Evolutionary conservation across 2,797 vertebrate genomes (phyloP).

Genomic region (Octomys mimax): DNA sequence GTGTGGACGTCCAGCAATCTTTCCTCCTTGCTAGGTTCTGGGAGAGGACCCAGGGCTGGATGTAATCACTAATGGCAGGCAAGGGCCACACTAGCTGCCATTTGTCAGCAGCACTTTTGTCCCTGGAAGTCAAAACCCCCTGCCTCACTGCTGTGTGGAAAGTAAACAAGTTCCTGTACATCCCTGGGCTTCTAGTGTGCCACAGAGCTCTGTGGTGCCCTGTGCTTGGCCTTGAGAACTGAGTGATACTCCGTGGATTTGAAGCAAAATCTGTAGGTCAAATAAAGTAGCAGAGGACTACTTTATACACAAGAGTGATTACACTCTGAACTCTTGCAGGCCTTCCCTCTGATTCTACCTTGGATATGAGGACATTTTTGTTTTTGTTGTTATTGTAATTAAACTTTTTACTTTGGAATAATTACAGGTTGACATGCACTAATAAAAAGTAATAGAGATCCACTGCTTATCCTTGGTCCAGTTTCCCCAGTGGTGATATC

Average conservation of each 20-base stretch:
- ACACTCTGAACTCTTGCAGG: background rate
- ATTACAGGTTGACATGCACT: background rate
- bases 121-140: background rate
- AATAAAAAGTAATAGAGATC: conserved; percentile 23
- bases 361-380: background rate
- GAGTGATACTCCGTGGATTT: background rate
- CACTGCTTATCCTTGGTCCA: background rate
- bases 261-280: background rate
- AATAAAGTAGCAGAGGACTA: background rate
- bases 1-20: background rate
- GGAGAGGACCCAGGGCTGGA: background rate
- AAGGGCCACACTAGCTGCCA: too few species aligned
- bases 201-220: background rate
- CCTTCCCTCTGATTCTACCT: background rate
- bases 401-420: background rate
- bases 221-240: background rate
- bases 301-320: too few species aligned
- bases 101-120: background rate
- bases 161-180: background rate
- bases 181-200: background rate
- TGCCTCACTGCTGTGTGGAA: background rate
- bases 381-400: background rate
- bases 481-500: background rate
- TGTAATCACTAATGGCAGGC: background rate
- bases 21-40: background rate